Evolutionary conservation across 2,888 invertebrate species (phyloP).

Genomic region (Drosophila villosipedis): DNA sequence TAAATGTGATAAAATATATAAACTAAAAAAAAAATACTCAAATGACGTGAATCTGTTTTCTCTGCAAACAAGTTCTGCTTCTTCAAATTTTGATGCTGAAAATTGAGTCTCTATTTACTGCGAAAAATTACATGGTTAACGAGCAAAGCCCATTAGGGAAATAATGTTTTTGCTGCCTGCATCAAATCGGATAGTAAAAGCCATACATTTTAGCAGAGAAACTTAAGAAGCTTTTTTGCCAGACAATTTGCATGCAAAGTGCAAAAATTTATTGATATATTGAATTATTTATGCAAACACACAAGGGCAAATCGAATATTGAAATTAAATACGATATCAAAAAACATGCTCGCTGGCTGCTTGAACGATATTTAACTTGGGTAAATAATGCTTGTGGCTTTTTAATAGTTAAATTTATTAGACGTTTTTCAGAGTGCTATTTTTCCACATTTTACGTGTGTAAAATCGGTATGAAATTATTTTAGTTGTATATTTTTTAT

Average conservation of each 20-base stretch:
- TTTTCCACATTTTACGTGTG: slow-evolving; percentile 47
- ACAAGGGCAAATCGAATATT: slow-evolving; percentile 30
- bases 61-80: not conserved
- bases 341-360: slow-evolving; percentile 35
- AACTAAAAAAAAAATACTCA: not conserved
- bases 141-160: not conserved
- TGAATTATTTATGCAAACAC: slow-evolving; percentile 54
- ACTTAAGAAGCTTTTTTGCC: slow-evolving; percentile 66
- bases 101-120: not conserved
- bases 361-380: slow-evolving; percentile 47
- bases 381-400: slow-evolving; percentile 63
- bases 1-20: not conserved
- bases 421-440: slow-evolving; percentile 27
- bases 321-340: slow-evolving; percentile 59
- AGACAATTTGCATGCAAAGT: slow-evolving; percentile 51
- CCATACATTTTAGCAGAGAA: slow-evolving; percentile 31
- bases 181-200: slow-evolving; percentile 14
- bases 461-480: slow-evolving; percentile 47
- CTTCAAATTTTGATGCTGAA: not conserved
- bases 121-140: not conserved
- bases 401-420: slow-evolving; percentile 70
- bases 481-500: slow-evolving; percentile 26
- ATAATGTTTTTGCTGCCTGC: slow-evolving; percentile 3
- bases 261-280: slow-evolving; percentile 37
- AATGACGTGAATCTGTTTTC: not conserved